Conservation (phyloP, 2,113 vertebrate species). For the Meriones unguiculatus region DNA sequence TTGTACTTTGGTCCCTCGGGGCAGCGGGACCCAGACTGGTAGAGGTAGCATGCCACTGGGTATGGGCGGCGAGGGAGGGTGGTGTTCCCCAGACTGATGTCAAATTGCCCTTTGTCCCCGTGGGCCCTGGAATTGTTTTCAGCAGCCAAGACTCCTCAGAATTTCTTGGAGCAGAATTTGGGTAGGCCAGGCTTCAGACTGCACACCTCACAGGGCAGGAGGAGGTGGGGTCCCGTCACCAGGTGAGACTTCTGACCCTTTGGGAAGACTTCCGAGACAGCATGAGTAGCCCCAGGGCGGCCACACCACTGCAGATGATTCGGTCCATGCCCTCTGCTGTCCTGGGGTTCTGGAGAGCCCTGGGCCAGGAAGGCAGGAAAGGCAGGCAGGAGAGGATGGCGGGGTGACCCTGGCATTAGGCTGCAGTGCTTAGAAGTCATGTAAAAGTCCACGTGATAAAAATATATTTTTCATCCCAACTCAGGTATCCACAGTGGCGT, state of each 20-base stretch:
- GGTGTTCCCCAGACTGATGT: not conserved
- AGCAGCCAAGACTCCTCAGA: not conserved
- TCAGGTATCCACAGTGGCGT: not conserved
- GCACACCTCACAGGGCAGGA: not conserved
- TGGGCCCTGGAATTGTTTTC: not conserved
- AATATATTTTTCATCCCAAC: not conserved
- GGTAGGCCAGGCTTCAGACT: not conserved
- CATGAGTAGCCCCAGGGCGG: not conserved
- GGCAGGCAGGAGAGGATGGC: not conserved
- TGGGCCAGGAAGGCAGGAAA: not conserved
- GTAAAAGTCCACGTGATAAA: not conserved
- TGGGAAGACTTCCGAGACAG: rapidly evolving
- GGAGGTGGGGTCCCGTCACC: not conserved
- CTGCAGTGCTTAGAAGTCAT: not conserved
- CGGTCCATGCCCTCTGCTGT: not conserved
- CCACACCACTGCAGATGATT: not conserved
- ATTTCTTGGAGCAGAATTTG: not conserved
- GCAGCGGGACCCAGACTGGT: not conserved
- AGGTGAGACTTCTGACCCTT: not conserved
- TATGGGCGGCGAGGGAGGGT: not conserved
- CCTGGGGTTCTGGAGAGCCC: not conserved
- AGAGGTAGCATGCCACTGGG: not conserved
- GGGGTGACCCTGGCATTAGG: no score
- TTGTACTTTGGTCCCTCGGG: not conserved
- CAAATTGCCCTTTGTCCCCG: not conserved